Base-by-base conservation (phyloP, 2,888 invertebrate species). In the Phrixothrix hirtus region DNA sequence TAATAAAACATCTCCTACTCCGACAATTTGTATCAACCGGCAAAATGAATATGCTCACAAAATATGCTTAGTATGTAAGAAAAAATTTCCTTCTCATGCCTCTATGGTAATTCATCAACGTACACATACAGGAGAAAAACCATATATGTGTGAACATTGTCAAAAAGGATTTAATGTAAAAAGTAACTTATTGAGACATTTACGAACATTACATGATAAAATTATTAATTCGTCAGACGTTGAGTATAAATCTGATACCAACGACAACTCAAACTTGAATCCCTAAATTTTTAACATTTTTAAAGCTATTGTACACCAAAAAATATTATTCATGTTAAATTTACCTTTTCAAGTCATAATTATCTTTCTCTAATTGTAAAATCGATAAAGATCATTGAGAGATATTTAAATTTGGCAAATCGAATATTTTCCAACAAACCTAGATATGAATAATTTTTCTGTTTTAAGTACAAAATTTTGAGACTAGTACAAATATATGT, bases 81-180 rank as follows among this genome's bases (percentile, higher is more conserved):
- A 88, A 76, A 80, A 80, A 60, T 88, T 88, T 77, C 87, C 88
- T 49, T 88, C 88, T 43, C 86, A 88, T 72, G 88, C 88, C 43
- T 87, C 87, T 48, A 87, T 89, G 87, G 79, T 88, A 53, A 87
- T 88, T 66, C 89, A 89, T 71, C 83, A 84, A 75, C 78, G 88
- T 65, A 87, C 87, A 21, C 88, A 89, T 66, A 87, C 88, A 62
- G 84, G 83, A 11, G 88, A 88, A 73, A 81, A 84, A 44, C 88
- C 88, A 10, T 88, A 86, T 74, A 80, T 84, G 37, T 89, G 88
- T 76, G 85, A 85, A 12, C 80, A 84, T 37, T 88, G 88, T 78
- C 84, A 84, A 76, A 88, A 88, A 70, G 87, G 86, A 1, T 88
- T 88, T 76, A 88, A 88, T 74, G 88, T 88, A 58, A 88, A 88